A percentile compares a stretch with the other conserved stretches of the same genome.
Evolutionary conservation across 2,797 vertebrate genomes (phyloP).

Genomic region (Florisuga fusca): DNA sequence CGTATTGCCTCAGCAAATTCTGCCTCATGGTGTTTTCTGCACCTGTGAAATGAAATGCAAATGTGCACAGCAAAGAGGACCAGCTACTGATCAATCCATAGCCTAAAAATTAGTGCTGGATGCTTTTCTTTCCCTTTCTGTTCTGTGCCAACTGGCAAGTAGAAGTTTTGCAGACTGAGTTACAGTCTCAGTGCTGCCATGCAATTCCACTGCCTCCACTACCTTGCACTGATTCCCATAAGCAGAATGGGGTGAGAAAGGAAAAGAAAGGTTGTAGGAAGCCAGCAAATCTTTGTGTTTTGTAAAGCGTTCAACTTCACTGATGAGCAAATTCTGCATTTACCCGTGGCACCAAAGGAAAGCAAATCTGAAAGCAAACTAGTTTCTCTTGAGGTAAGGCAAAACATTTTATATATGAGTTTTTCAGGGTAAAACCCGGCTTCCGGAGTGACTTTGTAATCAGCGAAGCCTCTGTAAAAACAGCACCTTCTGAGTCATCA

Average conservation of each 20-base stretch:
- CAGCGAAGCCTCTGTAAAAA: not conserved
- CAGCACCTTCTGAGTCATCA: not conserved
- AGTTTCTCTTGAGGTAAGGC: not conserved
- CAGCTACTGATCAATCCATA: rapidly evolving
- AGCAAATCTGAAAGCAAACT: not conserved
- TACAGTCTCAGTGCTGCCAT: not conserved
- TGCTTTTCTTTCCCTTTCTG: not conserved
- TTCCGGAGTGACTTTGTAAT: not conserved
- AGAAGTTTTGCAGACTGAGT: not conserved
- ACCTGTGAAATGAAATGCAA: not conserved
- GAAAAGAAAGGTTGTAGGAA: not conserved
- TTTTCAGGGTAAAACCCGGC: not conserved
- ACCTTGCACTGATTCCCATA: not conserved
- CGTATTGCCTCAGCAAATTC: not conserved
- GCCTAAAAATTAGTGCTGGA: not conserved
- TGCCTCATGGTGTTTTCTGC: not conserved
- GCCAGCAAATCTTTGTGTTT: not conserved
- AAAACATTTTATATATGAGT: rapidly evolving
- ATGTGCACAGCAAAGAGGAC: not conserved
- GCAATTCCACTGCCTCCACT: not conserved
- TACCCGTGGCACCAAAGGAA: not conserved
- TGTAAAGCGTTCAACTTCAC: not conserved
- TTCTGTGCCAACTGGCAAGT: rapidly evolving
- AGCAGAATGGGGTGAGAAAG: not conserved
- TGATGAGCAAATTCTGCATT: not conserved